Evolutionary conservation across 1,140 invertebrate genomes (phyloP).

Genomic region (Stratiolaelaps scimitus): DNA sequence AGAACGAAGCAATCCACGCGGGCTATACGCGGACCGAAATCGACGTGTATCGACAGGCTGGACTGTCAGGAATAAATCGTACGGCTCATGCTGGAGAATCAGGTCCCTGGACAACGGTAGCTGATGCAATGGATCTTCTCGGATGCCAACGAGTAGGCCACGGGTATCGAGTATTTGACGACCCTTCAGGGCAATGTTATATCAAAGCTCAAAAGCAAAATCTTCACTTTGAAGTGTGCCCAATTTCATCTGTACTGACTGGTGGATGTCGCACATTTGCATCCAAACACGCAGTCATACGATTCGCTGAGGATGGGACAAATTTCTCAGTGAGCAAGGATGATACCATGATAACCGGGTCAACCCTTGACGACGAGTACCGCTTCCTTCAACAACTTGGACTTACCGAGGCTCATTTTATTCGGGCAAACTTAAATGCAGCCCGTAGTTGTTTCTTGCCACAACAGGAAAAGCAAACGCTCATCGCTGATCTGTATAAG

Average conservation of each 20-base stretch:
- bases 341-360: conserved; percentile 48
- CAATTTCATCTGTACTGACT: conserved; percentile 49
- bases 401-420: conserved; percentile 44
- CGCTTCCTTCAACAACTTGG: conserved; percentile 43
- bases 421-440: conserved; percentile 47
- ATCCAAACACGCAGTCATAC: conserved; percentile 41
- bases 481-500: conserved; percentile 40
- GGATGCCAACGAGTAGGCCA: conserved; percentile 50
- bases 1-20: conserved; percentile 41
- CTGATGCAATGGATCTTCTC: conserved; percentile 45
- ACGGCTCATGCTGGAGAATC: conserved; percentile 52
- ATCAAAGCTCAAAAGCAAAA: conserved; percentile 38
- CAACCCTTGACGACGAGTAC: conserved; percentile 46
- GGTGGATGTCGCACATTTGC: conserved; percentile 39
- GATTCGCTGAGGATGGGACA: conserved; percentile 48
- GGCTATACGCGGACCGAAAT: conserved; percentile 16
- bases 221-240: conserved; percentile 50
- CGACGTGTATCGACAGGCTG: conserved; percentile 38
- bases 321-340: conserved; percentile 53
- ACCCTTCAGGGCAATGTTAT: conserved; percentile 44
- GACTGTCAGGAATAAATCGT: conserved; percentile 44
- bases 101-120: conserved; percentile 43
- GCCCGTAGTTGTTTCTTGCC: conserved; percentile 44
- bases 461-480: conserved; percentile 42
- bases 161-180: conserved; percentile 48